Evolutionary conservation across 2,888 invertebrate genomes (phyloP), one percentile per base, ranked within the genome.

Genomic region (Serripes groenlandicus): DNA sequence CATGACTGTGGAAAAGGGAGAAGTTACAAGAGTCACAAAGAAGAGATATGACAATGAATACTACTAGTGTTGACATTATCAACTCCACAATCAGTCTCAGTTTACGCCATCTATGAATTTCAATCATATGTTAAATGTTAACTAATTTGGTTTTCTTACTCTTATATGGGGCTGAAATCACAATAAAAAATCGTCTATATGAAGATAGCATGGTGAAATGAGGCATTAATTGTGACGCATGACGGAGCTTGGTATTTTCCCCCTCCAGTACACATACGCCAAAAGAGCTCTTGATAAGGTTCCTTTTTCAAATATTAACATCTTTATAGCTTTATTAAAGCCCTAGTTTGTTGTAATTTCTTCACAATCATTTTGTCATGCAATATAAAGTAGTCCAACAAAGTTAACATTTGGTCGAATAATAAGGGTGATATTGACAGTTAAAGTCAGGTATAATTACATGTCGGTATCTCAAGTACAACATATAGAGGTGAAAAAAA

Each of bases 71-170:
- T 62, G 62, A 62, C 62, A 62, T 30, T 62, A 62, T 62, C 62
- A 15, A 28, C 11, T 5, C 62, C 23, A 32, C 18, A 32, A 62
- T 62, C 62, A 32, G 62, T 62, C 32, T 62, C 34, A 32, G 34
- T 26, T 66, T 66, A 66, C 66, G 42, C 42, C 42, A 66, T 42
- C 66, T 23, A 9, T 56, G 23, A 66, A 23, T 66, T 66, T 26
- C 66, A 66, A 66, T 66, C 66, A 56, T 66, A 66, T 42, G 66
- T 42, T 66, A 66, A 62, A 62, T 62, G 34, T 62, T 62, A 18
- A 34, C 62, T 62, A 62, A 62, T 62, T 62, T 62, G 62, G 62
- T 62, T 34, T 62, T 62, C 32, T 62, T 34, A 34, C 62, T 32
- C 30, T 28, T 42, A 66, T 35, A 23, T 23, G 42, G 66, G 66